Percentiles rank a stretch among this genome's conserved stretches.
Evolutionary conservation across 2,797 vertebrate species (phyloP).

Genomic region (Enteromius argenteus): DNA sequence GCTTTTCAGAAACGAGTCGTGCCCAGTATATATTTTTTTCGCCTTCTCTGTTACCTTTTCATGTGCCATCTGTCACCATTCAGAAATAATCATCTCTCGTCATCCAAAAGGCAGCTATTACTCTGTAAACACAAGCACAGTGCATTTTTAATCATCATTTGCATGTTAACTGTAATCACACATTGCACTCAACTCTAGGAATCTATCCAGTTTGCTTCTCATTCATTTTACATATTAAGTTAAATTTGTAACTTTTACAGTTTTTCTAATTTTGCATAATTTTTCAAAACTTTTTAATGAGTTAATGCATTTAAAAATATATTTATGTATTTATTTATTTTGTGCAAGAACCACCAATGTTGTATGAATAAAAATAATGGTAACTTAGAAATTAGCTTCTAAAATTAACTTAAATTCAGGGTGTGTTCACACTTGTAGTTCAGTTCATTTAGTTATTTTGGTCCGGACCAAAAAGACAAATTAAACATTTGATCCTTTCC

Average conservation of each 20-base stretch:
- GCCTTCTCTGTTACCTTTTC: constrained; percentile 66
- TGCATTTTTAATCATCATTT: constrained; percentile 64
- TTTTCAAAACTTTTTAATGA: background rate
- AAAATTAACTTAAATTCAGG: background rate
- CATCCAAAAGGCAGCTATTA: constrained; percentile 63
- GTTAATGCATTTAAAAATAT: background rate
- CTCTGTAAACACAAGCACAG: constrained; percentile 61
- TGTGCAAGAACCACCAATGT: background rate
- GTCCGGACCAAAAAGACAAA: too few species aligned
- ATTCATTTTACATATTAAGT: background rate
- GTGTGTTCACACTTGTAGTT: too few species aligned
- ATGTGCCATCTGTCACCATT: constrained; percentile 69
- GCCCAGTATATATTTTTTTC: constrained; percentile 65
- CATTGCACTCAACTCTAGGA: background rate
- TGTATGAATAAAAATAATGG: background rate
- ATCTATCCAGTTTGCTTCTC: constrained; percentile 3
- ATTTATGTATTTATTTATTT: background rate
- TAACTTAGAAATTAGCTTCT: background rate
- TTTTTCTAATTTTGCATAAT: background rate
- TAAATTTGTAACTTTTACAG: background rate
- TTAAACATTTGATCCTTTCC: too few species aligned
- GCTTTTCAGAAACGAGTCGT: constrained; percentile 60
- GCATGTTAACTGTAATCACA: constrained; percentile 46
- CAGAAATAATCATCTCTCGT: constrained; percentile 43
- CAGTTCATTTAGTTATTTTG: too few species aligned